A percentile compares a stretch with the other conserved stretches of the same genome.
Evolutionary conservation across 2,797 vertebrate species (phyloP).

Genomic region (Heliangelus exortis): DNA sequence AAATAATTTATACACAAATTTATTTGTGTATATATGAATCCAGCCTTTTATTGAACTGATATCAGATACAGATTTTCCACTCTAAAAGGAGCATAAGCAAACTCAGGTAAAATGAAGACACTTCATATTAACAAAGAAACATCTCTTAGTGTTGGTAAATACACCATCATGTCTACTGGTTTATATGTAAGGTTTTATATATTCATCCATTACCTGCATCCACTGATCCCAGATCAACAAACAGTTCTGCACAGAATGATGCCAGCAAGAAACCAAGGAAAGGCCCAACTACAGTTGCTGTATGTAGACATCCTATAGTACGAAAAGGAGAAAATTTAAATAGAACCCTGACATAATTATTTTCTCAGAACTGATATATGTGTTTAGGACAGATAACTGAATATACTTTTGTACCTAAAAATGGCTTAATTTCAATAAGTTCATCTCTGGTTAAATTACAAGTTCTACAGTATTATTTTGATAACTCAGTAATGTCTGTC

Average conservation of each 20-base stretch:
- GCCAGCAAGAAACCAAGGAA: constrained; percentile 90
- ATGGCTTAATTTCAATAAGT: background rate
- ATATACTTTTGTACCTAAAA: background rate
- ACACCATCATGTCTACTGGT: background rate
- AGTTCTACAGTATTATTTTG: background rate
- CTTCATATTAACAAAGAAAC: background rate
- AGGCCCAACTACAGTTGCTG: constrained; percentile 85
- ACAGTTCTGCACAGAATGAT: constrained; percentile 88
- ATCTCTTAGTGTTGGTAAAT: background rate
- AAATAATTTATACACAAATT: background rate
- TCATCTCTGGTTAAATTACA: background rate
- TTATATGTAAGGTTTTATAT: background rate
- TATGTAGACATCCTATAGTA: constrained; percentile 85
- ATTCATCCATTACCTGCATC: constrained; percentile 82
- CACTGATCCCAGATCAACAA: constrained; percentile 89
- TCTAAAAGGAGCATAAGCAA: background rate
- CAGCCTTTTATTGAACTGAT: background rate
- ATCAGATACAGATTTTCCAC: background rate
- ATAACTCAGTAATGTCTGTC: background rate
- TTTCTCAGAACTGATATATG: background rate
- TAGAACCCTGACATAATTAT: background rate
- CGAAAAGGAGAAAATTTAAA: background rate
- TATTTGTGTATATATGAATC: background rate
- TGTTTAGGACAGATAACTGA: background rate
- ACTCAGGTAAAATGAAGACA: background rate